Evolutionary conservation across 2,797 vertebrate genomes (phyloP).

Genomic region (Brachyalestes nurse): DNA sequence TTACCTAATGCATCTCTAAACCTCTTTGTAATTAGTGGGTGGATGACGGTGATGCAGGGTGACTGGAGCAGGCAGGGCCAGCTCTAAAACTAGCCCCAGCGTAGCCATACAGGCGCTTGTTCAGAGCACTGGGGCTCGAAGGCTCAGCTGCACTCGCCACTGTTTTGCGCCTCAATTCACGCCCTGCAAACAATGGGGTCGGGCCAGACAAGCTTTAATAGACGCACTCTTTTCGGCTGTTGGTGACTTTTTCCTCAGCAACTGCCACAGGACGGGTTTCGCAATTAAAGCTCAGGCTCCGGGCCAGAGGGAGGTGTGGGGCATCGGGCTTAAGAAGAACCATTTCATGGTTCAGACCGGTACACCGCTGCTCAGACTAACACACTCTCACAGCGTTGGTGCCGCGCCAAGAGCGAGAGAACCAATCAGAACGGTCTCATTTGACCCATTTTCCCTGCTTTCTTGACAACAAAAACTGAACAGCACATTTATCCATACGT

Average conservation of each 20-base stretch:
- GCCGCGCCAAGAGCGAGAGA: conserved; percentile 32
- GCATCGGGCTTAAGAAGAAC: conserved; percentile 37
- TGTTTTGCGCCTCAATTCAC: conserved; percentile 58
- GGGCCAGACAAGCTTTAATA: conserved; percentile 53
- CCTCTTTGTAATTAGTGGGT: conserved; percentile 88
- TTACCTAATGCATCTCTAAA: conserved; percentile 92
- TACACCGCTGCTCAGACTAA: conserved; percentile 41
- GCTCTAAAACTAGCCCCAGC: conserved; percentile 72
- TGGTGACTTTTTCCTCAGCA: conserved; percentile 56
- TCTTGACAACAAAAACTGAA: conserved; percentile 38
- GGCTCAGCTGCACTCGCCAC: conserved; percentile 46
- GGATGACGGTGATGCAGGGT: conserved; percentile 87
- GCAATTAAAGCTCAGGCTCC: conserved; percentile 50
- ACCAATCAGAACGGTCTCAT: conserved; percentile 37
- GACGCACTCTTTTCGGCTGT: conserved; percentile 56
- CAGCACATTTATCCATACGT: conserved; percentile 21
- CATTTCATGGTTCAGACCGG: conserved; percentile 39
- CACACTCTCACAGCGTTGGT: not conserved
- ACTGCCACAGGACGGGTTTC: conserved; percentile 46
- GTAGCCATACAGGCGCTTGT: conserved; percentile 63
- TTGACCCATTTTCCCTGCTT: conserved; percentile 43
- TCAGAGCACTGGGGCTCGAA: conserved; percentile 49
- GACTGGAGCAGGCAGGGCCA: conserved; percentile 76
- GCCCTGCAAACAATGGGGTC: conserved; percentile 54
- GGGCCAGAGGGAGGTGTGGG: conserved; percentile 42